phyloP scores from a whole-genome alignment of 2,113 vertebrate species.

The Xiphorhynchus elegans region DNA sequence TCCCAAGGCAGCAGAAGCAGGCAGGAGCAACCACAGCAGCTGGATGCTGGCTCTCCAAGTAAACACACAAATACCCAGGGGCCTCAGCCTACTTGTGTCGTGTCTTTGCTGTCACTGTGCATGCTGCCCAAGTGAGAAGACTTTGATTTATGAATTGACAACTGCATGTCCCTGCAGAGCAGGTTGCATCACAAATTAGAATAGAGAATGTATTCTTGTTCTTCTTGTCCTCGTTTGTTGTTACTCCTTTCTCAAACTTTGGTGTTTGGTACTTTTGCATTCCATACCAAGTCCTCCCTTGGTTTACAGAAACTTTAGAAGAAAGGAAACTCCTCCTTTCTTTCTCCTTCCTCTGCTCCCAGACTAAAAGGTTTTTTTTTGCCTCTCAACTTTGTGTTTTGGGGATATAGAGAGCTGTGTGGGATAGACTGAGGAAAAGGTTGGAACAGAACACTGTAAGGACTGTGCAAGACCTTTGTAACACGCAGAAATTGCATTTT shows the following conservation, averaged over 20 bases:
- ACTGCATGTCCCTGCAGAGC: background rate
- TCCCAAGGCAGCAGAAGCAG: background rate
- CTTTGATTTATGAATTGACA: slow-evolving; percentile 44
- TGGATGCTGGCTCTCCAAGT: background rate
- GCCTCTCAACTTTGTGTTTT: background rate
- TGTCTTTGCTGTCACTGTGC: slow-evolving; percentile 17
- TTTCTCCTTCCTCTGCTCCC: background rate
- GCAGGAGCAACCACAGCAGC: background rate
- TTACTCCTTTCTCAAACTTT: background rate
- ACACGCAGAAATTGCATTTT: background rate
- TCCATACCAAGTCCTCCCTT: background rate
- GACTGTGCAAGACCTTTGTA: background rate
- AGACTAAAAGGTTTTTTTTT: background rate
- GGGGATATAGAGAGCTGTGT: background rate
- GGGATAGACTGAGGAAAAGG: background rate
- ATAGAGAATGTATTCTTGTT: background rate
- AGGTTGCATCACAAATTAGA: background rate
- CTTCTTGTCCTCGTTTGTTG: background rate
- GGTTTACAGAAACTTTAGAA: background rate
- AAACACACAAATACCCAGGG: slow-evolving; percentile 14
- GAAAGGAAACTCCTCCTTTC: background rate
- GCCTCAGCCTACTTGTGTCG: background rate
- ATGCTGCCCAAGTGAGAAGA: background rate
- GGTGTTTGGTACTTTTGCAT: background rate
- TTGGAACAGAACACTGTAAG: background rate